These are phyloP conservation scores for Balearica regulorum DNA, from an alignment of 2,797 vertebrate species.

Conservation along the genomic window DNA sequence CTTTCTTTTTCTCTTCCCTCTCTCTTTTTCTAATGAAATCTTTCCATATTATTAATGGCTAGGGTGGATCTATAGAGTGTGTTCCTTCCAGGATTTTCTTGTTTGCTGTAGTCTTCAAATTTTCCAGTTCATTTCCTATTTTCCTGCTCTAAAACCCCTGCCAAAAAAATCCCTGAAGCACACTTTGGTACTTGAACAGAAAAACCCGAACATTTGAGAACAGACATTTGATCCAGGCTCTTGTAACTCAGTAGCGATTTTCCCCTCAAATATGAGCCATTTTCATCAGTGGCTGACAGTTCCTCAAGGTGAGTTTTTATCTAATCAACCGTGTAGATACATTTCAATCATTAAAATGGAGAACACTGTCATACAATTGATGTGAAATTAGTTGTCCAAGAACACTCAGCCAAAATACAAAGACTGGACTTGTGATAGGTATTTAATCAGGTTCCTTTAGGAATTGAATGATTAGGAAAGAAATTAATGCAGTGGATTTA, in stretches of 20 bases:
- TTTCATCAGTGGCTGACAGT: neutral
- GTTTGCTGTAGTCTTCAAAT: conserved; percentile 40
- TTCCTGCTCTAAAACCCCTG: conserved; percentile 29
- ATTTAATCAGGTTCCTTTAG: neutral
- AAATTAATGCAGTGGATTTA: neutral
- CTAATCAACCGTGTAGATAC: neutral
- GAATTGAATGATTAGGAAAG: neutral
- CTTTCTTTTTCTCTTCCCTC: neutral
- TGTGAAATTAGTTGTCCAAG: neutral
- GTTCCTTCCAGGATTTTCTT: conserved; percentile 18
- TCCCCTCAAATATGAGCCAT: neutral
- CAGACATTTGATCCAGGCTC: neutral
- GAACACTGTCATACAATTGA: neutral
- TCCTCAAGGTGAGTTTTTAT: conserved; percentile 3
- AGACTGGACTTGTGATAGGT: neutral
- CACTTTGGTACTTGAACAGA: neutral
- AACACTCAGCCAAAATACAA: neutral
- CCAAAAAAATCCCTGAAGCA: conserved; percentile 19
- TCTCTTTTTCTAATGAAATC: conserved; percentile 29
- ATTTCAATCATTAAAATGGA: neutral
- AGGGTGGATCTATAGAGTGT: neutral
- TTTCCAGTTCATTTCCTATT: conserved; percentile 45
- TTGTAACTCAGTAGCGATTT: neutral
- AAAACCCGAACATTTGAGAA: neutral
- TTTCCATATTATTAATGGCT: conserved; percentile 11